phyloP scores from a whole-genome alignment of 2,113 vertebrate genomes.

The Kryptolebias marmoratus region DNA sequence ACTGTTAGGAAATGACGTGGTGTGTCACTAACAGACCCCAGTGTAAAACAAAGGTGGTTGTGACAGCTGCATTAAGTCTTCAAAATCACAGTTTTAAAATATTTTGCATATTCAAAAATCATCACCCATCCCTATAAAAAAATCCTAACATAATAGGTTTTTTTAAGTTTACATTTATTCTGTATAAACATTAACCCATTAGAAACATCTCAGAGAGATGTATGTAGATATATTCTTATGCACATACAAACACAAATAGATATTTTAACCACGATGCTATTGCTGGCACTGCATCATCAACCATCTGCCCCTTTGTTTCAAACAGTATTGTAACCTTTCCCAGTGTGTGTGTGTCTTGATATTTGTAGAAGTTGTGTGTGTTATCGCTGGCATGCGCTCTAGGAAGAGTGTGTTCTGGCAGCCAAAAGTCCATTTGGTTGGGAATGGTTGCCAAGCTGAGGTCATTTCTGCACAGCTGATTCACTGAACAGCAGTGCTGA shows the following conservation, averaged over 20 bases:
- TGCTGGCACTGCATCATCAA: constrained; percentile 60
- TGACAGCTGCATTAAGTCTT: neutral
- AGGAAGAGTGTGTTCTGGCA: constrained; percentile 59
- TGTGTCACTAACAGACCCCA: no score
- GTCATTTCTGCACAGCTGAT: constrained; percentile 72
- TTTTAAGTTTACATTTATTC: constrained; percentile 26
- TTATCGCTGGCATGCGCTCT: constrained; percentile 57
- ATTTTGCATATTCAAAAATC: no score
- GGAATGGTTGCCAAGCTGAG: constrained; percentile 72
- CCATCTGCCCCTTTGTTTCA: constrained; percentile 77
- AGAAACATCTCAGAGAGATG: constrained; percentile 43
- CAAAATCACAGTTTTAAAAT: no score
- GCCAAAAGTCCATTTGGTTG: constrained; percentile 74
- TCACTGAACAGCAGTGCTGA: constrained; percentile 62
- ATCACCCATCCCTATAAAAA: no score
- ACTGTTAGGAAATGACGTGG: no score
- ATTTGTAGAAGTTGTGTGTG: constrained; percentile 40
- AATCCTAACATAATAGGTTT: no score
- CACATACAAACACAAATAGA: constrained; percentile 54
- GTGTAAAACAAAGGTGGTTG: neutral
- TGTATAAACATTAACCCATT: constrained; percentile 16
- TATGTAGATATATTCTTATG: constrained; percentile 18
- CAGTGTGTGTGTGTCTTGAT: constrained; percentile 34
- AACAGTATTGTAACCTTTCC: constrained; percentile 71
- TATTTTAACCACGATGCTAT: constrained; percentile 60